Base-by-base conservation (phyloP, 1,140 invertebrate species). In the Trichonephila inaurata region DNA sequence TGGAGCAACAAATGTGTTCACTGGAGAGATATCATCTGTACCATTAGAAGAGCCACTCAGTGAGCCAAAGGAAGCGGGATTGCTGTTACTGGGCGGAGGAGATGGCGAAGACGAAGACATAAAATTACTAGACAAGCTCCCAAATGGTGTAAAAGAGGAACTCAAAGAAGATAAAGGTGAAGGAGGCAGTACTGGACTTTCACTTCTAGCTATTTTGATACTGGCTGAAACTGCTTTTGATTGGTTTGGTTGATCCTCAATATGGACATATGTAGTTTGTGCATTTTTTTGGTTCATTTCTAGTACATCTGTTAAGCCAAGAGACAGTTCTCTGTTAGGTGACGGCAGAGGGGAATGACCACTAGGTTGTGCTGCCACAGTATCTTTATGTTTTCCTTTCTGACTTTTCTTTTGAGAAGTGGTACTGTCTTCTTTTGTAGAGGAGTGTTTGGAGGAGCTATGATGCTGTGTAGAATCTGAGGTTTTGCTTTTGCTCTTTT, bases 71-170 rank as follows among this genome's bases (percentile, higher is more conserved):
- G 66, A 81, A 14, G 77, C 33, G 44, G 92, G 86, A 51, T 91
- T 91, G 83, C 58, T 91, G 64, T 83, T 91, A 28, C 64, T 92
- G 58, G 82, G 85, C 60, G 91, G 91, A 28, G 91, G 91, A 77
- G 92, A 86, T 51, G 66, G 60, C 18, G 92, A 86, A 33, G 92
- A 93, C 10, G 92, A 93, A 12, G 92, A 93, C 58, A 93, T 60
- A 66, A 93, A 93, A 58, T 93, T 93, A 58, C 92, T 93, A 28
- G 92, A 93, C 62, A 93, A 89, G 92, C 92, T 93, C 92, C 92
- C 92, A 66, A 93, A 93, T 82, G 92, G 92, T 81, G 92, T 93
- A 51, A 93, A 93, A 21, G 92, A 93, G 86, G 92, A 93, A 88
- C 85, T 93, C 24, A 86, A 89, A 64, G 92, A 93, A 28, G 92